phyloP scores from a whole-genome alignment of 53 echinoderm and acorn worm species.

The Apostichopus leukothele region DNA sequence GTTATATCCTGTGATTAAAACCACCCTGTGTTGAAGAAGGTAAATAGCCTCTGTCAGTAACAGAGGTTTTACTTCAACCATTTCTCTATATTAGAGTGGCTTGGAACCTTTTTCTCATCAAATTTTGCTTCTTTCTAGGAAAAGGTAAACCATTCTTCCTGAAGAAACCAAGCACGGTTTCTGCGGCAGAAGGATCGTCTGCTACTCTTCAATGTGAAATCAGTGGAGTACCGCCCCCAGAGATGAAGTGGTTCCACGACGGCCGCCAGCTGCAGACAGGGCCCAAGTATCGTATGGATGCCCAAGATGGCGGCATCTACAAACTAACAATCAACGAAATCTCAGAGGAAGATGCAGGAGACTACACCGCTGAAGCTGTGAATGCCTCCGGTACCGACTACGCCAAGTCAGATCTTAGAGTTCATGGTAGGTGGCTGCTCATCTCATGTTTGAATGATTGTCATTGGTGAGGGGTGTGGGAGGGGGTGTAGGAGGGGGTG shows the following conservation, averaged over 20 bases:
- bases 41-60: too few species aligned
- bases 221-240: slow-evolving; percentile 81
- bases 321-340: slow-evolving; percentile 84
- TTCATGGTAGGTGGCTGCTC: slow-evolving; percentile 65
- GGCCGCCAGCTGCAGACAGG: slow-evolving; percentile 84
- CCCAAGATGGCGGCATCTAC: slow-evolving; percentile 76
- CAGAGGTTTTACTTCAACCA: too few species aligned
- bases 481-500: too few species aligned
- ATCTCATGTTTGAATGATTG: too few species aligned
- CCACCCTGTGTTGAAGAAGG: too few species aligned
- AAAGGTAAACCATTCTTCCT: slow-evolving; percentile 77
- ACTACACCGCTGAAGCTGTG: slow-evolving; percentile 75
- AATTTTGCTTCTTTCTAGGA: slow-evolving; percentile 45
- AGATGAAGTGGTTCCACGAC: slow-evolving; percentile 85
- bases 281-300: slow-evolving; percentile 78
- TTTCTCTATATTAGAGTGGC: too few species aligned
- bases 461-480: too few species aligned
- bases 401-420: slow-evolving; percentile 61
- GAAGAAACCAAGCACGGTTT: slow-evolving; percentile 55
- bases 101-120: too few species aligned
- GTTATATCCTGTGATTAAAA: too few species aligned
- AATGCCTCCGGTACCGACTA: slow-evolving; percentile 80
- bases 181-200: slow-evolving; percentile 71
- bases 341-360: slow-evolving; percentile 89
- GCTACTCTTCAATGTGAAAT: slow-evolving; percentile 81